Conservation (phyloP, 1,140 invertebrate genomes). For the Pomacea maculata region DNA sequence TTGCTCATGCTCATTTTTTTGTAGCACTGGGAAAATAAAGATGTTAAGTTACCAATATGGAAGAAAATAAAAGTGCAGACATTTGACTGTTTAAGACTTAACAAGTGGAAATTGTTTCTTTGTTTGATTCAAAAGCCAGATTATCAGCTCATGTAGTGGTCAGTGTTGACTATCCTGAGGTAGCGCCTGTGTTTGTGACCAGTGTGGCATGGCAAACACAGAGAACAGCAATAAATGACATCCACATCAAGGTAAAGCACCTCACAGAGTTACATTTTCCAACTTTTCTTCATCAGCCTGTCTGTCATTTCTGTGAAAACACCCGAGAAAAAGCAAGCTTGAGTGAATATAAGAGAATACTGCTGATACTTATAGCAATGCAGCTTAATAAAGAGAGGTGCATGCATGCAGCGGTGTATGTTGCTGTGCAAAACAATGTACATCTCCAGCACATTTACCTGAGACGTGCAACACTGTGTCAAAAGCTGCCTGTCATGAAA, state of each 20-base stretch:
- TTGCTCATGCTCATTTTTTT: neutral
- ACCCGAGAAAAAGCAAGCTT: no score
- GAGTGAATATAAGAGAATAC: no score
- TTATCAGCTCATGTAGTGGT: slow-evolving; percentile 80
- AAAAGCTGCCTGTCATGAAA: no score
- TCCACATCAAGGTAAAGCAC: slow-evolving; percentile 74
- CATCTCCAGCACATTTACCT: no score
- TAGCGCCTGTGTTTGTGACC: slow-evolving; percentile 80
- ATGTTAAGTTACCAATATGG: neutral
- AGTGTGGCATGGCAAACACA: slow-evolving; percentile 74
- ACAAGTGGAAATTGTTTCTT: slow-evolving; percentile 12
- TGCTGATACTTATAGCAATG: no score
- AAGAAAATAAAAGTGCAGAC: neutral
- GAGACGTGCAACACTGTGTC: no score
- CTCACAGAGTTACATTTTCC: neutral
- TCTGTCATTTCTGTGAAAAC: no score
- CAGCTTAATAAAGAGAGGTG: no score
- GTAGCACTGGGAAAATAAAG: neutral
- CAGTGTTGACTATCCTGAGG: slow-evolving; percentile 82
- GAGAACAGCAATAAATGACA: slow-evolving; percentile 72
- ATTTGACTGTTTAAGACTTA: neutral
- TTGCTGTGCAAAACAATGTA: no score
- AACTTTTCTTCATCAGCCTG: no score
- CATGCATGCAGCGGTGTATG: no score
- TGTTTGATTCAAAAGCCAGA: slow-evolving; percentile 69